Base-by-base conservation (phyloP, 2,797 vertebrate genomes). In the Sciurus vulgaris region DNA sequence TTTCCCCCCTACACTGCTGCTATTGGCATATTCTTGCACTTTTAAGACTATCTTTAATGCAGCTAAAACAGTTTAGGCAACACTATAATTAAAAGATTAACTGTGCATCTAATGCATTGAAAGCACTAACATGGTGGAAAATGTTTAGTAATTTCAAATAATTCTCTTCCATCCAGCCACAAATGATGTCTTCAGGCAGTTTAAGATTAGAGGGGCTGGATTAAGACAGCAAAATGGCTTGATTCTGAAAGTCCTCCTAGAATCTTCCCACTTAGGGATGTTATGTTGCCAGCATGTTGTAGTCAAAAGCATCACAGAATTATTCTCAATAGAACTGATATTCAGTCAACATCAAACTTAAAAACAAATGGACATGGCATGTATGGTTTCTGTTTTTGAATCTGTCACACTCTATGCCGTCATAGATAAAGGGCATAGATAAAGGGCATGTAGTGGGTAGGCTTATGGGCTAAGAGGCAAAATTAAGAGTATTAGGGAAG, bases 141-240 rank as follows among this genome's bases (percentile, higher is more conserved):
- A 84, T 84, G n/a, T 44, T 61, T 30, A 91, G 44, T 2, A 44
- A 61, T 94, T 97, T 96, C 11, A 95, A 78, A 76, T 87, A 85
- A 44, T 73, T 49, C 79, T 38, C 41, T 91, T 83, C 33, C 79
- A n/a, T 95, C 54, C 35, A 94, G 35, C 4, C 33, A 94, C 26
- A 93, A 35, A 93, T 26, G 28, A 82, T 78, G 61, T 26, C 63
- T 86, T 73, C 12, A 82, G 18, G 33, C 20, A 2, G 2, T n/a
- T 24, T 61, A 63, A 41, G 11, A 44, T 67, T 70, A 93, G 24
- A 33, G 28, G 17, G 77, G 56, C 9, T 38, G 15, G 26, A 24
- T 30, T 79, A 10, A 85, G 28, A 81, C 72, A 63, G 41, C 3
- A 30, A 73, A 89, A 35, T 47, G 24, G 2, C 20, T 33, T 54